phyloP scores from a whole-genome alignment of 2,797 vertebrate genomes.

The Lacerta viridis region DNA sequence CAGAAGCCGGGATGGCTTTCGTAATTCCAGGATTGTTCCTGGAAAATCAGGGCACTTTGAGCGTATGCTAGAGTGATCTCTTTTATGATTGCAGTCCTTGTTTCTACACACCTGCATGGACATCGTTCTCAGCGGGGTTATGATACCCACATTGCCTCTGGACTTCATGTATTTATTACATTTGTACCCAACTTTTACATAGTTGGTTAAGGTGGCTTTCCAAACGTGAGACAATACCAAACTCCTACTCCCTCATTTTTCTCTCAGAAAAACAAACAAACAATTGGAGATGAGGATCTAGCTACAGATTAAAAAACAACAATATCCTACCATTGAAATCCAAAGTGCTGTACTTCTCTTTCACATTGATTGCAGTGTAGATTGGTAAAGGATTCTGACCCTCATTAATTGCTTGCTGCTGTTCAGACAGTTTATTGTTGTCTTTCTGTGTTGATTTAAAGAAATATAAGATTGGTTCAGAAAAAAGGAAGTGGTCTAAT shows the following conservation, averaged over 20 bases:
- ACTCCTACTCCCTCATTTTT: background rate
- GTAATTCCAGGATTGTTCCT: too few relatives aligned
- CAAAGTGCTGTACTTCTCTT: constrained; percentile 81
- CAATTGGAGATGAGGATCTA: background rate
- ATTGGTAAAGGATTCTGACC: constrained; percentile 86
- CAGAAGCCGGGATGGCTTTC: too few relatives aligned
- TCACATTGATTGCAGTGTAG: constrained; percentile 85
- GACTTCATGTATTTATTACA: background rate
- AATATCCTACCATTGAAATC: constrained; percentile 83
- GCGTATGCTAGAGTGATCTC: background rate
- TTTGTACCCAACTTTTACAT: too few relatives aligned
- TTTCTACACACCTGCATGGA: background rate
- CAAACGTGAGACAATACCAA: background rate
- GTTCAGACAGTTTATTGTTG: constrained; percentile 82
- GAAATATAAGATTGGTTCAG: constrained; percentile 44
- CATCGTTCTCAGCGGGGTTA: background rate
- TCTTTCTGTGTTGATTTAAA: constrained; percentile 76
- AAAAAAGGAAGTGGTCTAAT: background rate
- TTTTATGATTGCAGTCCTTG: background rate
- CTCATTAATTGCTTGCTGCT: constrained; percentile 76
- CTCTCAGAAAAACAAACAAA: background rate
- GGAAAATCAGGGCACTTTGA: too few relatives aligned
- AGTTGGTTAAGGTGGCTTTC: background rate
- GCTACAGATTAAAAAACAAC: constrained; percentile 16
- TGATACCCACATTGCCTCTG: background rate